Conservation (phyloP, 2,113 vertebrate genomes). For the Tetrao urogallus region DNA sequence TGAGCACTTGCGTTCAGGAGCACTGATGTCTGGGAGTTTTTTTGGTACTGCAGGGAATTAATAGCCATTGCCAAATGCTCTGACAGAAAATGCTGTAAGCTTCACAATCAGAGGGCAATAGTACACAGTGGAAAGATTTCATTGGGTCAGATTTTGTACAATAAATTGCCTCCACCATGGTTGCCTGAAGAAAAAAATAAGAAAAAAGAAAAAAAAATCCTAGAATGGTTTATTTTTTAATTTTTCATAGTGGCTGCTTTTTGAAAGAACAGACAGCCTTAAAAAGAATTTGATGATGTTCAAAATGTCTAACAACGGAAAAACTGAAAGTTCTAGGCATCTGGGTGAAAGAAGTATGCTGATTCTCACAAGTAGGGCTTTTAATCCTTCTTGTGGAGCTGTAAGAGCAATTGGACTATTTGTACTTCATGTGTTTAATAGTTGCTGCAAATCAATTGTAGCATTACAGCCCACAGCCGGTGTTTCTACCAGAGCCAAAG, state of each 20-base stretch:
- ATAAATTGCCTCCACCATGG: not conserved
- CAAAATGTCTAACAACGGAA: not conserved
- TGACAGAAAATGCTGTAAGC: not conserved
- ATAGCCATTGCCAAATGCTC: not conserved
- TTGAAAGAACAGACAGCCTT: not conserved
- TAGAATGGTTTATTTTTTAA: not conserved
- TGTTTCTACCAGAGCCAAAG: not conserved
- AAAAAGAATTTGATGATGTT: not conserved
- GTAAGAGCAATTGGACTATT: not conserved
- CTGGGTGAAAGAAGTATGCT: not conserved
- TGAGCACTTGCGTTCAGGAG: not conserved
- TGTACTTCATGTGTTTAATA: not conserved
- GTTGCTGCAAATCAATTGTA: not conserved
- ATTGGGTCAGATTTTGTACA: not conserved
- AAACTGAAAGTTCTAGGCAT: not conserved
- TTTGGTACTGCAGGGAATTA: not conserved
- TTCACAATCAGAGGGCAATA: not conserved
- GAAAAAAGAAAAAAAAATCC: not conserved
- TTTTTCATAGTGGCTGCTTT: not conserved
- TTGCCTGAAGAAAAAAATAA: not conserved
- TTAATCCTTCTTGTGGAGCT: not conserved
- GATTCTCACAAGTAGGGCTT: fast-evolving
- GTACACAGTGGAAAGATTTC: not conserved
- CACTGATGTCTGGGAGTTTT: not conserved
- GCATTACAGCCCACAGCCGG: fast-evolving